phyloP scores from a whole-genome alignment of 2,797 vertebrate genomes.

The Poeciliopsis gracilis region DNA sequence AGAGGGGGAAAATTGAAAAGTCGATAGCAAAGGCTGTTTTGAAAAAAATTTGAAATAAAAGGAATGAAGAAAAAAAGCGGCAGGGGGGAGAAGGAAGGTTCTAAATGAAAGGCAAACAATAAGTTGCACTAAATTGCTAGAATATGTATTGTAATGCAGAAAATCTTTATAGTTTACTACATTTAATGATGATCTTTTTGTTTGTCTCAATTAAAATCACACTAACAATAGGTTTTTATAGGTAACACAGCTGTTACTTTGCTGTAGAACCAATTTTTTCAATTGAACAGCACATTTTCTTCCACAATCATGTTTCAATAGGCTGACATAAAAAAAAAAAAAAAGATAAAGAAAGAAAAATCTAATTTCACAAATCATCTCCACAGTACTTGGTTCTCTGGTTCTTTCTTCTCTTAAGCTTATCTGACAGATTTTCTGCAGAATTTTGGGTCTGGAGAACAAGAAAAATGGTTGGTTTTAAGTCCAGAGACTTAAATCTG shows the following conservation, averaged over 20 bases:
- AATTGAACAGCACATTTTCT: background rate
- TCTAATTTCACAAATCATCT: background rate
- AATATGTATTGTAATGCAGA: background rate
- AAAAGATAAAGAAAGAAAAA: background rate
- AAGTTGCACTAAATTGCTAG: background rate
- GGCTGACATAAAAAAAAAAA: background rate
- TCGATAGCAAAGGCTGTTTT: constrained; percentile 75
- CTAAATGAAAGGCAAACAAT: constrained; percentile 15
- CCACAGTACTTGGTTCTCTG: background rate
- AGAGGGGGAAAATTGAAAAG: constrained; percentile 81
- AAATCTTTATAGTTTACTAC: background rate
- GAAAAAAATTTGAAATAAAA: constrained; percentile 46
- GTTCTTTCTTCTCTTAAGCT: background rate
- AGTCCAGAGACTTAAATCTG: background rate
- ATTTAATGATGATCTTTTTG: background rate
- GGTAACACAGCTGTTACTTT: background rate
- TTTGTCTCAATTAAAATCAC: background rate
- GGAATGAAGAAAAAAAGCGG: constrained; percentile 15
- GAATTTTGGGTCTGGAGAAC: background rate
- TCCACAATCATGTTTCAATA: background rate
- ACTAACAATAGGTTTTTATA: background rate
- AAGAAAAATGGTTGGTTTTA: background rate
- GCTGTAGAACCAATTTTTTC: background rate
- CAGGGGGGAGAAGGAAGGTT: background rate
- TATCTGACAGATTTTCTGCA: background rate